These are phyloP conservation scores for Nannobrachium achirus DNA, from an alignment of 2,113 vertebrate species.

Conservation along the genomic window DNA sequence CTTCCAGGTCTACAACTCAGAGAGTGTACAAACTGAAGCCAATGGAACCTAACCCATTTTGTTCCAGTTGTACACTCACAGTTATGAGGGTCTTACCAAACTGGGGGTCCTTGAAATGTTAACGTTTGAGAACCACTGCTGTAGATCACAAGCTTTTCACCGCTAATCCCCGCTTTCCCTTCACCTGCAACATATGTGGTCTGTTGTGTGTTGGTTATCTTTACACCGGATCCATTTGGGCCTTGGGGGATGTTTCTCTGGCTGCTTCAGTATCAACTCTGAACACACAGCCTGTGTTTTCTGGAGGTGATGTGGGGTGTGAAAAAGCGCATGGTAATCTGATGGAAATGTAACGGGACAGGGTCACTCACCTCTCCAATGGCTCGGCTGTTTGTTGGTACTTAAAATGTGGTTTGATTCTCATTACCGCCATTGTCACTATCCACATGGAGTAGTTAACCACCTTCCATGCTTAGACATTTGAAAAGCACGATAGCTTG, in stretches of 20 bases:
- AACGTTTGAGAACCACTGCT: too few species aligned
- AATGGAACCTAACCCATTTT: too few species aligned
- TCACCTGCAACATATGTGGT: conserved; percentile 25
- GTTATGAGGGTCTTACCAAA: too few species aligned
- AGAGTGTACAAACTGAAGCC: too few species aligned
- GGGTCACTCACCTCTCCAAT: conserved; percentile 16
- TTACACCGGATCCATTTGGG: conserved; percentile 18
- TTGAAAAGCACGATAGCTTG: conserved; percentile 29
- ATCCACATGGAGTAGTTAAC: conserved; percentile 7
- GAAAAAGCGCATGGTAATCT: conserved; percentile 42
- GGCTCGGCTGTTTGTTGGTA: conserved; percentile 8
- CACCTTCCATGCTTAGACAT: conserved; percentile 29
- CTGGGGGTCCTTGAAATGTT: too few species aligned
- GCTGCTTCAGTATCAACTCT: conserved; percentile 1
- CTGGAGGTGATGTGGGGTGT: conserved; percentile 35
- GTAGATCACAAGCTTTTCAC: conserved; percentile 6
- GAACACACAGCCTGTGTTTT: conserved; percentile 5
- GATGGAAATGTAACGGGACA: conserved; percentile 33
- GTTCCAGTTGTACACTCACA: conserved; percentile 14
- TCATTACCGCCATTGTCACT: conserved; percentile 7
- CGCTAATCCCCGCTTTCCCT: conserved; percentile 30
- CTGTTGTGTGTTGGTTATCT: conserved; percentile 30
- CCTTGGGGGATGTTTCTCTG: conserved; percentile 8
- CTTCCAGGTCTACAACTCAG: too few species aligned
- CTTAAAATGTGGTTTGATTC: conserved; percentile 1